Base-by-base conservation (phyloP, 1,140 invertebrate genomes). In the Hermatobates lingyangjiaoensis region DNA sequence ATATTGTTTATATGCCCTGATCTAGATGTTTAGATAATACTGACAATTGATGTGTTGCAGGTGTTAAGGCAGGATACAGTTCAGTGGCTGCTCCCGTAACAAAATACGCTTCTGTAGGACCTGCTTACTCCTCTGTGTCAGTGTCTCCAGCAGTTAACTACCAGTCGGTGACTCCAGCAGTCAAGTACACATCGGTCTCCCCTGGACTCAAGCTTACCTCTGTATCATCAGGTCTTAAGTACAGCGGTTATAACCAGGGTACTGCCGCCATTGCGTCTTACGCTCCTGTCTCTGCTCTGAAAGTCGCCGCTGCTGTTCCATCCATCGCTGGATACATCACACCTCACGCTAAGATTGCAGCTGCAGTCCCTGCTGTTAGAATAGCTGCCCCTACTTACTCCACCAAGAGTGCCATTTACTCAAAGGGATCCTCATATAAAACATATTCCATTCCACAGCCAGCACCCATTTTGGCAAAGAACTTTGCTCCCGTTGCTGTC, bases 311-410 rank as follows among this genome's bases (percentile, higher is more conserved):
- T 24, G 45, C 54, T 20, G 46, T 46, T 28, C 48, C 48, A 15
- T 48, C 53, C 12, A 40, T 46, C 18, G 51, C 51, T 18, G 42
- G 50, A 10, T 52, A 56, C 40, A 50, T 50, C 23, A 38, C 52
- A 28, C 27, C 44, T 20, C 45, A 42, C 21, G 40, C 45, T 40
- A 52, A 52, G 12, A 45, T 52, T 20, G 56, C 56, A 14, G 51
- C 56, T 26, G 56, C 54, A 10, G 48, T 51, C 5, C 50, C 56
- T 20, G 52, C 56, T 14, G 34, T 56, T 10, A 48, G 51, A 39
- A 44, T 56, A 27, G 48, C 55, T 3, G 23, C 44, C n/a, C 50
- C 45, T 7, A 40, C 21, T 30, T 23, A 34, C 2, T 51, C 38
- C 34, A 39, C 27, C 10, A 21, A 25, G 5, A 42, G 14, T n/a